These are phyloP conservation scores for Eptatretus atami DNA, from an alignment of 2,797 vertebrate species.

Conservation along the genomic window DNA sequence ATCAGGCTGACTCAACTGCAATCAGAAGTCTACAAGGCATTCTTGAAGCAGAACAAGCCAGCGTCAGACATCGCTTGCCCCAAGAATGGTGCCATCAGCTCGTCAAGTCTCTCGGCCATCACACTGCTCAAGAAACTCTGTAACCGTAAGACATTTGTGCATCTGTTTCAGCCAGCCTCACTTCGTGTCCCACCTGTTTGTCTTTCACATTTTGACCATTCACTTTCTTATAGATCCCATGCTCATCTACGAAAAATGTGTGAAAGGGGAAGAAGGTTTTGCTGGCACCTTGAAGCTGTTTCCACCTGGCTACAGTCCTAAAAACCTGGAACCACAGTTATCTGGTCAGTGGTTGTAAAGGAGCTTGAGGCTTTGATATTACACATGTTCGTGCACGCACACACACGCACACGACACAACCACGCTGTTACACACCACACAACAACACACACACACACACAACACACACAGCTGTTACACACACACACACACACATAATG, in stretches of 20 bases:
- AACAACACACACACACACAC: too few species aligned
- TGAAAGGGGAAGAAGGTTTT: slow-evolving; percentile 51
- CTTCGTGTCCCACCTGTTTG: neutral
- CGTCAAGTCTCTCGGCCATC: slow-evolving; percentile 81
- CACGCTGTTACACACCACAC: too few species aligned
- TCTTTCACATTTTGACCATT: neutral
- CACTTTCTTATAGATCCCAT: slow-evolving; percentile 32
- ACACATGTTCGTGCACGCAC: too few species aligned
- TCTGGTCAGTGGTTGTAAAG: slow-evolving; percentile 26
- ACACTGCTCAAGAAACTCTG: slow-evolving; percentile 85
- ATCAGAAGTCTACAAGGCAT: slow-evolving; percentile 43
- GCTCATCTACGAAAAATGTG: slow-evolving; percentile 65
- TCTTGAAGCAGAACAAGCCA: slow-evolving; percentile 55
- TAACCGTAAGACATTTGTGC: slow-evolving; percentile 38
- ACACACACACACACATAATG: too few species aligned
- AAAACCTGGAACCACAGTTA: slow-evolving; percentile 53
- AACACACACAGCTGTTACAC: too few species aligned
- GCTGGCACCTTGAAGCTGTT: slow-evolving; percentile 43
- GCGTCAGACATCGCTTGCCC: slow-evolving; percentile 28
- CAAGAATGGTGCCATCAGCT: slow-evolving; percentile 26
- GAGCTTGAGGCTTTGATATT: too few species aligned
- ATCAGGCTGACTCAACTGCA: slow-evolving; percentile 52
- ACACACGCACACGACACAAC: too few species aligned
- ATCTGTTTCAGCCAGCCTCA: neutral
- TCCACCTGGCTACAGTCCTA: slow-evolving; percentile 36